Conservation (phyloP, 2,113 vertebrate species). For the Apodemus speciosus region DNA sequence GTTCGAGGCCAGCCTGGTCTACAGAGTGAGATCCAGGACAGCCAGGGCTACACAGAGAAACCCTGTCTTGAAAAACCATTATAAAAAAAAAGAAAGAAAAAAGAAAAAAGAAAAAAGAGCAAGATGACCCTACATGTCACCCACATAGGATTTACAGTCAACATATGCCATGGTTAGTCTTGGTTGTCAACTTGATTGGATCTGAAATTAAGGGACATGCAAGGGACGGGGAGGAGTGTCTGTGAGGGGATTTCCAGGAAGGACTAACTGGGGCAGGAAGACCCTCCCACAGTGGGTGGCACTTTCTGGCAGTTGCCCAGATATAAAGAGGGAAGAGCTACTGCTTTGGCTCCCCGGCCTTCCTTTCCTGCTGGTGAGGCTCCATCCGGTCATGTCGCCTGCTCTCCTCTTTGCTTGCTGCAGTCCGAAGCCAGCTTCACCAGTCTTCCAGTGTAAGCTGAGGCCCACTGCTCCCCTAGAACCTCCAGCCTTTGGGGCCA, state of each 20-base stretch:
- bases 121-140: background rate
- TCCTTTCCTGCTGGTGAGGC: background rate
- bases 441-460: background rate
- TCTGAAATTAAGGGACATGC: background rate
- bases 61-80: too few species aligned
- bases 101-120: conserved; percentile 2
- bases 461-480: background rate
- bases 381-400: background rate
- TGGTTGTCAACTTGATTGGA: background rate
- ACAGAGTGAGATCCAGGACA: too few species aligned
- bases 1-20: too few species aligned
- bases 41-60: too few species aligned
- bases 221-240: background rate
- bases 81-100: too few species aligned
- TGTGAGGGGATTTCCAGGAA: too few species aligned
- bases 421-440: background rate
- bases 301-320: background rate
- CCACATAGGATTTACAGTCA: background rate
- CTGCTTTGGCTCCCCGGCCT: background rate
- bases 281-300: too few species aligned
- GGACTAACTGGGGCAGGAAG: too few species aligned
- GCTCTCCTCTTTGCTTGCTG: background rate
- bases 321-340: background rate
- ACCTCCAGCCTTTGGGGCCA: background rate
- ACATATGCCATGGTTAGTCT: background rate